A percentile compares a stretch with the other conserved stretches of the same genome.
Evolutionary conservation across 2,113 vertebrate genomes (phyloP).

Genomic region (Vidua macroura): DNA sequence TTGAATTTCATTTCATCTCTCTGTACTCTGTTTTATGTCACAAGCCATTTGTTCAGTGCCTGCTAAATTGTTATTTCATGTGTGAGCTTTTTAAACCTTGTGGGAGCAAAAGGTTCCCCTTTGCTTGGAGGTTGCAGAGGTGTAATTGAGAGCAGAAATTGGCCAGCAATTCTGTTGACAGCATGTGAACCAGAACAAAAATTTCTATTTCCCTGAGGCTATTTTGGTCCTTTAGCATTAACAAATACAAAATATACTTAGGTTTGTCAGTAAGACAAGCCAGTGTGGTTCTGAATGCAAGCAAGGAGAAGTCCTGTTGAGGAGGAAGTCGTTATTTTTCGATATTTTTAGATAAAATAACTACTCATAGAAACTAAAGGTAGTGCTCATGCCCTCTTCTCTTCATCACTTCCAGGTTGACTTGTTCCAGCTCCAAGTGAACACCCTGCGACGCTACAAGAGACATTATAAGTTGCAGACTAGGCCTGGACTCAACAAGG

Average conservation of each 20-base stretch:
- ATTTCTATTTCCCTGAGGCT: conserved; percentile 40
- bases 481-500: conserved; percentile 95
- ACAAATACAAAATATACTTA: conserved; percentile 3
- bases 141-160: conserved; percentile 64
- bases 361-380: background rate
- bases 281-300: background rate
- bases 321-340: background rate
- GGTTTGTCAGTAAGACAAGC: conserved; percentile 9
- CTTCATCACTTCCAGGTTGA: conserved; percentile 83
- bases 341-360: background rate
- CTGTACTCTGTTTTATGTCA: conserved; percentile 40
- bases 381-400: background rate
- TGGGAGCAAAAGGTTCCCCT: conserved; percentile 52
- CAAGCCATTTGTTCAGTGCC: conserved; percentile 21
- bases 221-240: conserved; percentile 37
- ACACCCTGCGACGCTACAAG: conserved; percentile 96
- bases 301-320: background rate
- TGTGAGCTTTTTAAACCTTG: conserved; percentile 46
- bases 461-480: conserved; percentile 98
- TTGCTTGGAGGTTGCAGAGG: conserved; percentile 40
- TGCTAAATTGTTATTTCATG: conserved; percentile 43
- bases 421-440: conserved; percentile 97
- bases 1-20: conserved; percentile 46
- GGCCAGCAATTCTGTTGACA: conserved; percentile 52
- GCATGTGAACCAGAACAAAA: conserved; percentile 52